A percentile compares a stretch with the other conserved stretches of the same genome.
Conservation (phyloP, 2,113 vertebrate species). For the Chionodraco myersi region DNA sequence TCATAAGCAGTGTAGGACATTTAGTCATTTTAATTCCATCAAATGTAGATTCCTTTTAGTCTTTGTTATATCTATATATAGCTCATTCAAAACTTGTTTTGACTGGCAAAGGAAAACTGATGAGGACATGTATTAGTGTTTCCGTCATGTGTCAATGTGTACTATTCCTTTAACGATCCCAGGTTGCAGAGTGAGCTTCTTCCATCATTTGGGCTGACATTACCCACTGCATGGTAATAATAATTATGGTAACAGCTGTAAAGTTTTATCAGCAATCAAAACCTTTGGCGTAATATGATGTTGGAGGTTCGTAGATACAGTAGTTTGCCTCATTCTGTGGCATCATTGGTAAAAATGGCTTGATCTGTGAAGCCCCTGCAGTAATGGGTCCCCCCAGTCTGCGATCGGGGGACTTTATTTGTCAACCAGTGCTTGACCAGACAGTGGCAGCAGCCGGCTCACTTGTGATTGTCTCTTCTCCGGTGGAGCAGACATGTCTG, state of each 20-base stretch:
- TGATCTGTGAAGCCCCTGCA: constrained; percentile 18
- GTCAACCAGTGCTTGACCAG: constrained; percentile 49
- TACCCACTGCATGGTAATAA: constrained; percentile 9
- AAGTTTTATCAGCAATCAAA: constrained; percentile 17
- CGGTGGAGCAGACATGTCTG: constrained; percentile 51
- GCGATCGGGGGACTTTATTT: constrained; percentile 47
- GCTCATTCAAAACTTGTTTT: constrained; percentile 1
- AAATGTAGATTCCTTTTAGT: background rate
- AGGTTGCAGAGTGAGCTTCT: constrained; percentile 26
- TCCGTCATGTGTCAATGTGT: background rate
- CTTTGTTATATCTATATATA: constrained; percentile 12
- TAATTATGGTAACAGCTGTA: background rate
- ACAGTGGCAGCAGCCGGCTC: constrained; percentile 31
- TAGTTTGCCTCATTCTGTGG: constrained; percentile 32
- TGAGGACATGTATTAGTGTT: background rate
- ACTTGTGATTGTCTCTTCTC: constrained; percentile 59
- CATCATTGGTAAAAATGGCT: constrained; percentile 1
- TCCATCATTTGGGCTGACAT: constrained; percentile 28
- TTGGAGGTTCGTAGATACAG: background rate
- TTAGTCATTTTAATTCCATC: constrained; percentile 11
- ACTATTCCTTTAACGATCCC: background rate
- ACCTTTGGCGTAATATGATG: background rate
- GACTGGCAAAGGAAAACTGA: background rate
- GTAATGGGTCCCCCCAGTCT: constrained; percentile 31
- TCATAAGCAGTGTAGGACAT: constrained; percentile 15